Evolutionary conservation across 2,113 vertebrate species (phyloP), one percentile per base, ranked within the genome.

Genomic region (Seriola quinqueradiata): DNA sequence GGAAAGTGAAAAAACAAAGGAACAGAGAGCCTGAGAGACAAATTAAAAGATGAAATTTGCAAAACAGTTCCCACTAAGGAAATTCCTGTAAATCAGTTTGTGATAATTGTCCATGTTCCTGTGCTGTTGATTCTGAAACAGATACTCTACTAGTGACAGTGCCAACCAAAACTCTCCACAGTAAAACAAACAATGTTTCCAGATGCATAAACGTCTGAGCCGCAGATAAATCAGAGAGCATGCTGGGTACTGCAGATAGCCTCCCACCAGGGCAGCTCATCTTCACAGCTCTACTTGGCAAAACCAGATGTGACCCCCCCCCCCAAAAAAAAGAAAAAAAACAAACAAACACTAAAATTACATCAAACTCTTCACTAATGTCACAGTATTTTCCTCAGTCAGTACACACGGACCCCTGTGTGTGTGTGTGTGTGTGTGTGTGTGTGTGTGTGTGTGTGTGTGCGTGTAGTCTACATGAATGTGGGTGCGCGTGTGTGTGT

Each of bases 241-340:
- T 84, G 66, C 38, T 85, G 75, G 61, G 71, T 61, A 48, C 11
- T 77, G 61, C 48, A 48, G 5, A 64, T n/a, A 17, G 63, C 28
- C 64, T 65, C 34, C 40, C 50, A 36, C 4, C n/a, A 58, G 52
- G 16, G 38, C 60, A 76, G 52, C 55, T 67, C 10, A 11, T 54
- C 57, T 32, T 61, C 13, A 11, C 28, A 54, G 55, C 32, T 40
- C 0, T 17, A 16, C 9, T 70, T 38, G 7, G 32, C 28, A 38
- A 46, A 58, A 68, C n/a, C 19, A 40, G 59, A 3, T 28, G 28
- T 28, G 28, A 28, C 8, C 13, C 14, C 7, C n/a, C 23, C 40
- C 40, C 2, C 5, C 2, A 6, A 6, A 6, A 5, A 36, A 6
- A 36, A 5, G 4, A 36, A 8, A 36, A 36, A 5, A 36, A 36